Conservation (phyloP, 2,797 vertebrate species). For the Lithobates sylvaticus region DNA sequence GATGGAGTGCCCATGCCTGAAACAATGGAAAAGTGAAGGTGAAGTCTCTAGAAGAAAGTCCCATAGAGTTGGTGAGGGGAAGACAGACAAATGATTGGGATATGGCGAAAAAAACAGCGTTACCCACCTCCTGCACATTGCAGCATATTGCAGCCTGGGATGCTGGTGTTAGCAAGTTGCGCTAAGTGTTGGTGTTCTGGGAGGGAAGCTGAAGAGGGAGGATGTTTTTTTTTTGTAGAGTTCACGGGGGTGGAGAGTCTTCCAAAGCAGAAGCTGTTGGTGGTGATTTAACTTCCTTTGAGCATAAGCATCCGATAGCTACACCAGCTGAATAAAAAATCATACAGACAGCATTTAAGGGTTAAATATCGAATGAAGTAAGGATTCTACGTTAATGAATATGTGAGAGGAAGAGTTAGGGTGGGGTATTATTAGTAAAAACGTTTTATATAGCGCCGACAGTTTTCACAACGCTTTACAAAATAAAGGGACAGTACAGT, state of each 20-base stretch:
- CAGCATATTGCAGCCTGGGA: conserved; percentile 30
- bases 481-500: too few species aligned
- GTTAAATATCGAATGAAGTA: too few species aligned
- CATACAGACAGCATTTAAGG: too few species aligned
- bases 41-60: not conserved
- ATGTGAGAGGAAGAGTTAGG: too few species aligned
- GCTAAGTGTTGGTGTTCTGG: conserved; percentile 33
- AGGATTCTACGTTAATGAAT: too few species aligned
- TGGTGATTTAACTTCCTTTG: too few species aligned
- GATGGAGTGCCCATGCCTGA: not conserved
- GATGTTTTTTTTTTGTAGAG: conserved; percentile 19
- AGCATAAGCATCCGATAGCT: too few species aligned
- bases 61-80: not conserved
- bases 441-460: too few species aligned
- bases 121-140: conserved; percentile 40
- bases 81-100: not conserved
- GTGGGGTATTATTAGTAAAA: too few species aligned
- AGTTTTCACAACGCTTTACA: too few species aligned
- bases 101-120: not conserved
- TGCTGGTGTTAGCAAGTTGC: conserved; percentile 32
- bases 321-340: too few species aligned
- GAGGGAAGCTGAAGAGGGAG: conserved; percentile 38
- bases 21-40: not conserved
- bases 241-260: conserved; percentile 41
- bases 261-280: conserved; percentile 22